phyloP scores from a whole-genome alignment of 1,140 invertebrate species.

The Anastrepha obliqua region DNA sequence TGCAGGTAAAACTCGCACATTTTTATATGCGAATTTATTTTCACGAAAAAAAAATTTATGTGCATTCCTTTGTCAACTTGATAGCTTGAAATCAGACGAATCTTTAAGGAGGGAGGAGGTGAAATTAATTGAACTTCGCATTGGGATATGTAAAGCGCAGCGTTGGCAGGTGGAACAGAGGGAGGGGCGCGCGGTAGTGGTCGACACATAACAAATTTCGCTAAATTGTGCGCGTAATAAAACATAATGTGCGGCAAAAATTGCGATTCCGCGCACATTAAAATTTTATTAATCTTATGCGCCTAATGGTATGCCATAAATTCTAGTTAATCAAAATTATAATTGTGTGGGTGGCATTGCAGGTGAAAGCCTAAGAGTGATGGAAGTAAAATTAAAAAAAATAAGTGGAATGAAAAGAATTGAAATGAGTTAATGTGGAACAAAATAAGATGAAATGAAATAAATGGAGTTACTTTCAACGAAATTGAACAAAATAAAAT shows the following conservation, averaged over 20 bases:
- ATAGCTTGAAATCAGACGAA: background rate
- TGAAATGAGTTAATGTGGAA: background rate
- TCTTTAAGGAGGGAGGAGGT: too few relatives aligned
- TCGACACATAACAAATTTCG: constrained; percentile 23
- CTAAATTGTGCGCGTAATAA: constrained; percentile 55
- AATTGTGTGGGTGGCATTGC: background rate
- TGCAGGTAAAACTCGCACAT: constrained; percentile 53
- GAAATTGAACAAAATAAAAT: too few relatives aligned
- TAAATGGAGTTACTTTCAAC: background rate
- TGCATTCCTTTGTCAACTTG: constrained; percentile 56
- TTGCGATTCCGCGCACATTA: constrained; percentile 24
- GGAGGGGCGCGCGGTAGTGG: background rate
- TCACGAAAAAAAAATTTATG: constrained; percentile 56
- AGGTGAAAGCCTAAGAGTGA: background rate
- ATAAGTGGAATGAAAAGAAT: background rate
- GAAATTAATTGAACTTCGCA: constrained; percentile 1
- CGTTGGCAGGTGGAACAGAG: background rate
- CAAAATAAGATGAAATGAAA: background rate
- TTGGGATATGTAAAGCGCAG: background rate
- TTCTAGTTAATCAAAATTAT: constrained; percentile 56
- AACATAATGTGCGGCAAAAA: background rate
- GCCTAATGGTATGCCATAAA: constrained; percentile 56
- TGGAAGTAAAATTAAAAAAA: background rate
- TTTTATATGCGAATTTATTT: constrained; percentile 58
- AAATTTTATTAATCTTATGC: constrained; percentile 57